Conservation (phyloP, 2,113 vertebrate genomes). For the Propithecus coquereli region DNA sequence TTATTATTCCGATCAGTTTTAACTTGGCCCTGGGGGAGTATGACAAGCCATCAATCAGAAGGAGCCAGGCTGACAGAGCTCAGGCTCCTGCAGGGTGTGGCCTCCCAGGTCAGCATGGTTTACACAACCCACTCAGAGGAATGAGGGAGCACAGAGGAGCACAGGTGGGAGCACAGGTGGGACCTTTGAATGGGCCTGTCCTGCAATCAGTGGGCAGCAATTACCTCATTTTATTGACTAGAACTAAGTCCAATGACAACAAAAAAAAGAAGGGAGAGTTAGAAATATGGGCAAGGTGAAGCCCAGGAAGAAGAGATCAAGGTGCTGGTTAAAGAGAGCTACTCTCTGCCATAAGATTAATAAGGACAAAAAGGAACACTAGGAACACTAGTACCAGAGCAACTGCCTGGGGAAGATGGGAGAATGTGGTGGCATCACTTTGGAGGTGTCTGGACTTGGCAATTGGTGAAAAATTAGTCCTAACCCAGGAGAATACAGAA, state of each 20-base stretch:
- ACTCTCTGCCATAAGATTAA: not conserved
- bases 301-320: not conserved
- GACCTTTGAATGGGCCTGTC: too few species aligned
- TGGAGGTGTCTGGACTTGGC: not conserved
- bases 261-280: not conserved
- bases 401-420: rapidly evolving
- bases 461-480: not conserved
- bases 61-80: not conserved
- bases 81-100: not conserved
- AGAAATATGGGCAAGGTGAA: not conserved
- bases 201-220: not conserved
- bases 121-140: not conserved
- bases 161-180: not conserved
- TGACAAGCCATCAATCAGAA: too few species aligned
- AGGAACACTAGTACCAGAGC: rapidly evolving
- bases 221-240: not conserved
- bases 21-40: not conserved
- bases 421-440: not conserved
- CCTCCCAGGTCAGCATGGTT: not conserved
- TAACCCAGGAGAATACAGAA: not conserved
- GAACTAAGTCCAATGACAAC: not conserved
- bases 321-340: not conserved
- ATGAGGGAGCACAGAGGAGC: too few species aligned
- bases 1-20: not conserved
- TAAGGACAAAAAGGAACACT: not conserved